A percentile compares a stretch with the other conserved stretches of the same genome.
These are phyloP conservation scores for Blera fallax DNA, from an alignment of 2,888 invertebrate species.

Conservation along the genomic window DNA sequence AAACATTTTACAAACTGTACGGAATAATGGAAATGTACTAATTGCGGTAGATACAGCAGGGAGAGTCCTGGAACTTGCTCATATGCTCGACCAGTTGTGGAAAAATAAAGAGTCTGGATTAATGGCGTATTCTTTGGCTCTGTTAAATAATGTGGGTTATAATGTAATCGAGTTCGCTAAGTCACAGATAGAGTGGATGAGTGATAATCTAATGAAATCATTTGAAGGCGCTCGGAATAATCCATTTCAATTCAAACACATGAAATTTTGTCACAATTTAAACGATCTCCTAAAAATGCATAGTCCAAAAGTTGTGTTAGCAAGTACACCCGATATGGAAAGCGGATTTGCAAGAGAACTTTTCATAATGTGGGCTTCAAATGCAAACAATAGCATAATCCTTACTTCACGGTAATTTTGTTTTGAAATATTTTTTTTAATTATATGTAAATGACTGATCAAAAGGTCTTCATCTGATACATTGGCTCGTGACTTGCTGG, in stretches of 20 bases:
- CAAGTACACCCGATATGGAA: slow-evolving; percentile 97
- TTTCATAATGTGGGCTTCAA: slow-evolving; percentile 96
- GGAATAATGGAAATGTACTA: slow-evolving; percentile 97
- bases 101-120: slow-evolving; percentile 97
- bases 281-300: slow-evolving; percentile 92
- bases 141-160: slow-evolving; percentile 98
- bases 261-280: slow-evolving; percentile 96
- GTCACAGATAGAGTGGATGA: slow-evolving; percentile 99
- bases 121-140: slow-evolving; percentile 95
- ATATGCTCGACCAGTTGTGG: slow-evolving; percentile 98
- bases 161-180: slow-evolving; percentile 99
- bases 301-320: slow-evolving; percentile 96
- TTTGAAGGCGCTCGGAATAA: slow-evolving; percentile 96
- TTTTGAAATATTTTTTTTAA: background rate
- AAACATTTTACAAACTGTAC: slow-evolving; percentile 95
- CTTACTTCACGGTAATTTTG: slow-evolving; percentile 89
- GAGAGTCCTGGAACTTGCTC: slow-evolving; percentile 96
- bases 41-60: slow-evolving; percentile 99
- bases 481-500: slow-evolving; percentile 89
- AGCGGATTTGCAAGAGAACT: slow-evolving; percentile 97
- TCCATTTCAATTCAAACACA: slow-evolving; percentile 96
- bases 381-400: slow-evolving; percentile 96
- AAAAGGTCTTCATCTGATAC: slow-evolving; percentile 83
- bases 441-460: background rate
- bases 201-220: slow-evolving; percentile 96